phyloP scores from a whole-genome alignment of 1,140 invertebrate species.

The Venustaconcha ellipsiformis region DNA sequence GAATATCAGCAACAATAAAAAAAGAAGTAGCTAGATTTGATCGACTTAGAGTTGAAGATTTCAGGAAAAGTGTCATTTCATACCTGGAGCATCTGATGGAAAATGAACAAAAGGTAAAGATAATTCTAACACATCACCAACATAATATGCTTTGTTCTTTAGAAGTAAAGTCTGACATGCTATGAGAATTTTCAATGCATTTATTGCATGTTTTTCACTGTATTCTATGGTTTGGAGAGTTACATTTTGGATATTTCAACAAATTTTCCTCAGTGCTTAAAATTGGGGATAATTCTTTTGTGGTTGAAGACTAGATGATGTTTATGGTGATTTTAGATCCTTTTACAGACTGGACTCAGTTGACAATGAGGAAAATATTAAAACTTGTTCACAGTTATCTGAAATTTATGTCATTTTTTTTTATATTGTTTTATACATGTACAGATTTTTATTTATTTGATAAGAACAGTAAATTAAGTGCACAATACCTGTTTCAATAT shows the following conservation, averaged over 20 bases:
- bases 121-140: neutral
- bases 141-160: neutral
- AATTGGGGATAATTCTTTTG: neutral
- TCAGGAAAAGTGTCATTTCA: constrained; percentile 87
- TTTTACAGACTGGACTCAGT: too few relatives aligned
- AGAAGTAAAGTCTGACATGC: too few relatives aligned
- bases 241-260: neutral
- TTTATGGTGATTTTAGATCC: neutral
- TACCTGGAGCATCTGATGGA: constrained; percentile 95
- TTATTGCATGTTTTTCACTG: neutral
- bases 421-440: too few relatives aligned
- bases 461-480: too few relatives aligned
- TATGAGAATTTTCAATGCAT: neutral
- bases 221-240: too few relatives aligned
- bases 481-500: too few relatives aligned
- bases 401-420: too few relatives aligned
- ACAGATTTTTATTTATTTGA: too few relatives aligned
- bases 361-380: too few relatives aligned
- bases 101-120: constrained; percentile 90
- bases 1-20: constrained; percentile 96
- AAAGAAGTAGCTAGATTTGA: constrained; percentile 96
- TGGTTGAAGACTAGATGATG: neutral
- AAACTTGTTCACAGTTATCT: too few relatives aligned
- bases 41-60: constrained; percentile 87
- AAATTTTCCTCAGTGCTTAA: neutral